Evolutionary conservation across 2,113 vertebrate species (phyloP).

Genomic region (Miniopterus natalensis): DNA sequence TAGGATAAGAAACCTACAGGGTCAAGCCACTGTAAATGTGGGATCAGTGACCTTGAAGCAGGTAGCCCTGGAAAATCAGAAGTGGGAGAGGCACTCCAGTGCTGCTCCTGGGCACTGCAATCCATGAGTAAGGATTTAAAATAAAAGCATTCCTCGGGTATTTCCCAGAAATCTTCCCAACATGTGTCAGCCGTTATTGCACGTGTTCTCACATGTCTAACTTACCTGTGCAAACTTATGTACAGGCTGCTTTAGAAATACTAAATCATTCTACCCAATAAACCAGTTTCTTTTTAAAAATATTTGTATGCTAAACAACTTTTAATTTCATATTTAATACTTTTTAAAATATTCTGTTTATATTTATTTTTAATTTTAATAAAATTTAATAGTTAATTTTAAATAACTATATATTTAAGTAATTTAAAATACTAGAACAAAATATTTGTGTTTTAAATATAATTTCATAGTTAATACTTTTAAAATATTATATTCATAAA

Average conservation of each 20-base stretch:
- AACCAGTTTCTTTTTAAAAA: not conserved
- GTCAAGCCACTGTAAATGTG: not conserved
- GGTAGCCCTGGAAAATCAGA: not conserved
- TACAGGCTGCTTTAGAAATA: not conserved
- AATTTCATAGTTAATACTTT: not conserved
- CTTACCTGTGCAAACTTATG: too few relatives aligned
- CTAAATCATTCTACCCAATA: not conserved
- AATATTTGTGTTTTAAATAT: not conserved
- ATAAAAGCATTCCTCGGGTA: not conserved
- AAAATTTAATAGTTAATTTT: not conserved
- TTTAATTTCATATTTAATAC: not conserved
- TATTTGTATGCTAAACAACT: not conserved
- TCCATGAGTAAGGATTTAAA: not conserved
- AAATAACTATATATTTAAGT: not conserved
- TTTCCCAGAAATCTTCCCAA: not conserved
- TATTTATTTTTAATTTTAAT: constrained; percentile 1
- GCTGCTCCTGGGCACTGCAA: not conserved
- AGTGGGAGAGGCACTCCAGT: not conserved
- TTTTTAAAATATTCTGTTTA: not conserved
- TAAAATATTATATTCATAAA: not conserved
- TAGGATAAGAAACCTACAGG: not conserved
- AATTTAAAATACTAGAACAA: not conserved
- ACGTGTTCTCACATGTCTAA: not conserved
- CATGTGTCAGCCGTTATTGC: rapidly evolving
- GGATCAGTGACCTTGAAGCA: not conserved